Base-by-base conservation (phyloP, 2,888 invertebrate species). In the Cantharis lateralis region DNA sequence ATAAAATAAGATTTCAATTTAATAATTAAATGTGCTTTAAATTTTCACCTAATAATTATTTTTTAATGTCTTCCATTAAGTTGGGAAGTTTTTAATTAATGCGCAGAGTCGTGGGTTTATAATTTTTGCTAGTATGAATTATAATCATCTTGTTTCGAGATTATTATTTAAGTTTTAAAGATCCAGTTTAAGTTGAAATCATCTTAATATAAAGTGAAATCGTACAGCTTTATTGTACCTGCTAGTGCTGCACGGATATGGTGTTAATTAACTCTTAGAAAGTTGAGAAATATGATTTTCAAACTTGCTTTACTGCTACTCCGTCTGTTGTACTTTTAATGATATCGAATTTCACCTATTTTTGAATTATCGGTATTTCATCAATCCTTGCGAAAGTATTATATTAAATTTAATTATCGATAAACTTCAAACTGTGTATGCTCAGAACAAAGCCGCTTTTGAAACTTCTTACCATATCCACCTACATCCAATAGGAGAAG, bases 241-340 rank as follows among this genome's bases (percentile, higher is more conserved):
- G 72, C 74, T 68, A 74, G 74, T 74, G 72, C 77, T 77, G 64
- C 74, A 74, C 74, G 72, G 70, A 77, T 77, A 75, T 74, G 74
- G 77, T 79, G 77, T 77, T 78, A 79, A 79, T 79, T 79, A 79
- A 77, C 79, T 79, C 81, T 82, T 82, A 80, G 80, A 80, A 82
- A 82, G 81, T 82, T 82, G 63, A 72, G 71, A 75, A 82, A 82
- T 81, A 79, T 80, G 80, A 81, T 81, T 82, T 81, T 80, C 80
- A 80, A 82, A 80, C 80, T 81, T 79, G 11, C 74, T 77, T 72
- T 75, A 78, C 66, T 75, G 74, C 74, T 68, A 72, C 70, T 73
- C 68, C 72, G 72, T 75, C 75, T 72, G 78, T 75, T 72, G 75
- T 74, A 78, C 72, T 68, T 78, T 78, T 75, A 78, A 78, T 75